Percentiles rank a stretch among this genome's conserved stretches.
Conservation (phyloP, 2,113 vertebrate species). For the Sylvia atricapilla region DNA sequence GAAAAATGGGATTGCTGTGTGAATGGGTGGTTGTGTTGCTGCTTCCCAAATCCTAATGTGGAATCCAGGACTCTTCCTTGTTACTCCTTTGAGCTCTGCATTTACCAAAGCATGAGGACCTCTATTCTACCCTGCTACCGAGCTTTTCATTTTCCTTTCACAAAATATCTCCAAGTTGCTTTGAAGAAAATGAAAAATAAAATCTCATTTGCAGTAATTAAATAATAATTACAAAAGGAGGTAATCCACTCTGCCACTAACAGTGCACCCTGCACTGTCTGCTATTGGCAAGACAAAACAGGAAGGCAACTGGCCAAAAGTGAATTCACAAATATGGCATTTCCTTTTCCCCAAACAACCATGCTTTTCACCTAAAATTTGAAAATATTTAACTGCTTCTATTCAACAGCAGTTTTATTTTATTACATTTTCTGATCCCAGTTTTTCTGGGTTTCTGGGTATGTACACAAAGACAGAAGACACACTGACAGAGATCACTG, state of each 20-base stretch:
- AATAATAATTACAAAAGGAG: neutral
- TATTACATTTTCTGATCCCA: neutral
- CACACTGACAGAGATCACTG: neutral
- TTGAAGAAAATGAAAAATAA: neutral
- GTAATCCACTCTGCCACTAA: neutral
- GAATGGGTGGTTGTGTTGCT: rapidly evolving
- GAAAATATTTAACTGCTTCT: neutral
- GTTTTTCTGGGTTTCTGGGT: rapidly evolving
- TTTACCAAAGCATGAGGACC: neutral
- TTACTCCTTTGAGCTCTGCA: neutral
- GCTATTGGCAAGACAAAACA: neutral
- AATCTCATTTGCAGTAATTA: neutral
- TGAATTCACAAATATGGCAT: neutral
- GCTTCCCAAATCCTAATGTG: neutral
- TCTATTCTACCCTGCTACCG: neutral
- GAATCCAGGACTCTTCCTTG: neutral
- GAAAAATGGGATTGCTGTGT: neutral
- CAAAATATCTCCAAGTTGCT: neutral
- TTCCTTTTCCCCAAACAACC: neutral
- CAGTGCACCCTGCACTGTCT: neutral
- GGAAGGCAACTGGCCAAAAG: neutral
- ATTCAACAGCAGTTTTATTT: neutral
- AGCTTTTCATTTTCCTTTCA: neutral
- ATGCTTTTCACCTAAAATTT: neutral
- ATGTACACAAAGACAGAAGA: neutral